phyloP scores from a whole-genome alignment of 1,140 invertebrate genomes.

The Ceratosolen fusciceps region DNA sequence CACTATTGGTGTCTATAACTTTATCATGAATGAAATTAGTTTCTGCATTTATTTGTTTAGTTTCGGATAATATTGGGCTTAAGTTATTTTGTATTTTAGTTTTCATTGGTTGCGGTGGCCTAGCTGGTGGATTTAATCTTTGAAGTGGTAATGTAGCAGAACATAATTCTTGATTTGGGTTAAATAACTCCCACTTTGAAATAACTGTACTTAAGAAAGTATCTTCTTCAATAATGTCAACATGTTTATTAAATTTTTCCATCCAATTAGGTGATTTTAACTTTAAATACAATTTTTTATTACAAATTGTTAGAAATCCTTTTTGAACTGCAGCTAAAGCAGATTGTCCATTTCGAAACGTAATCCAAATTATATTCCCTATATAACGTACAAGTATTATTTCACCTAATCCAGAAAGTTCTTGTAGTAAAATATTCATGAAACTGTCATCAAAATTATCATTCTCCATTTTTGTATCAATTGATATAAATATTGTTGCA shows the following conservation, averaged over 20 bases:
- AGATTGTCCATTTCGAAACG: constrained; percentile 87
- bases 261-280: constrained; percentile 90
- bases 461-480: constrained; percentile 63
- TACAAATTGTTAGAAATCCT: constrained; percentile 76
- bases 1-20: background rate
- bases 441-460: constrained; percentile 79
- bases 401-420: constrained; percentile 85
- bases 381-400: constrained; percentile 92
- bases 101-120: constrained; percentile 72
- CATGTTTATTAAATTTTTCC: constrained; percentile 83
- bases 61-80: background rate
- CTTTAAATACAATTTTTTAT: constrained; percentile 79
- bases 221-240: constrained; percentile 84
- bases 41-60: background rate
- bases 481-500: constrained; percentile 88
- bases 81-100: background rate
- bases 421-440: constrained; percentile 80
- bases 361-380: constrained; percentile 90
- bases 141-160: constrained; percentile 52
- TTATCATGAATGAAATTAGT: background rate
- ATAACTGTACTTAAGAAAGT: constrained; percentile 50
- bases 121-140: constrained; percentile 72
- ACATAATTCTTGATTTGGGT: background rate
- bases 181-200: constrained; percentile 51
- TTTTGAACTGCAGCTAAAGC: constrained; percentile 82